phyloP scores from a whole-genome alignment of 2,797 vertebrate species.

The Chelon auratus region DNA sequence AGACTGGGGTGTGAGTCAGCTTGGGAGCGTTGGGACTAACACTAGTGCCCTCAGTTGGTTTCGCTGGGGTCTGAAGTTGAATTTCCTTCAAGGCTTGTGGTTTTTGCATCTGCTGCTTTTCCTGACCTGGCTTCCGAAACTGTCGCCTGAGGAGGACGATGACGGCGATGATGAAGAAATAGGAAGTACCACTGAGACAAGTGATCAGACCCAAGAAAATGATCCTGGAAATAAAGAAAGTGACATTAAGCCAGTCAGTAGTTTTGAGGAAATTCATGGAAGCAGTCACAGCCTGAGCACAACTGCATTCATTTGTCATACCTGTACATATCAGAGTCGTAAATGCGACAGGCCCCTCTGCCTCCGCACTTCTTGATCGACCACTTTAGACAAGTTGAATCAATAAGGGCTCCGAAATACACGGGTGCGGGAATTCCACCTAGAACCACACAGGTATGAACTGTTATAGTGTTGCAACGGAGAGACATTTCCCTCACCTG shows the following conservation, averaged over 20 bases:
- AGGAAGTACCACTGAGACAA: slow-evolving; percentile 79
- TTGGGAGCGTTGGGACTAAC: background rate
- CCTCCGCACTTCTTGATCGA: slow-evolving; percentile 85
- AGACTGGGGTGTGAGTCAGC: slow-evolving; percentile 4
- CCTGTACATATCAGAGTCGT: slow-evolving; percentile 86
- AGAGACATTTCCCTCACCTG: background rate
- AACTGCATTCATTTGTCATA: slow-evolving; percentile 39
- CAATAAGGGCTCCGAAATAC: slow-evolving; percentile 91
- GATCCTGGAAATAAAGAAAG: slow-evolving; percentile 62
- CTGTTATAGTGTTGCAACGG: background rate
- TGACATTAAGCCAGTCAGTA: no score
- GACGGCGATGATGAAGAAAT: slow-evolving; percentile 80
- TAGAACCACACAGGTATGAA: slow-evolving; percentile 55
- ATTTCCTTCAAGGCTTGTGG: slow-evolving; percentile 34
- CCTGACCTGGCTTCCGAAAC: slow-evolving; percentile 56
- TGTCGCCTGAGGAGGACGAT: slow-evolving; percentile 81
- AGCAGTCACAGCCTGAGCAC: background rate
- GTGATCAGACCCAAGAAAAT: slow-evolving; percentile 82
- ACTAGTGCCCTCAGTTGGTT: background rate
- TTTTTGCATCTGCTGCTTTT: background rate
- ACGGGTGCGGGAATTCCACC: slow-evolving; percentile 94
- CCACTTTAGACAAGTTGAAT: slow-evolving; percentile 93
- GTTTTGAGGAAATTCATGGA: no score
- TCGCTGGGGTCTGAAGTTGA: slow-evolving; percentile 52
- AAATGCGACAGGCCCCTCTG: slow-evolving; percentile 90